Evolutionary conservation across 1,140 invertebrate genomes (phyloP).

Genomic region (Hyles euphorbiae): DNA sequence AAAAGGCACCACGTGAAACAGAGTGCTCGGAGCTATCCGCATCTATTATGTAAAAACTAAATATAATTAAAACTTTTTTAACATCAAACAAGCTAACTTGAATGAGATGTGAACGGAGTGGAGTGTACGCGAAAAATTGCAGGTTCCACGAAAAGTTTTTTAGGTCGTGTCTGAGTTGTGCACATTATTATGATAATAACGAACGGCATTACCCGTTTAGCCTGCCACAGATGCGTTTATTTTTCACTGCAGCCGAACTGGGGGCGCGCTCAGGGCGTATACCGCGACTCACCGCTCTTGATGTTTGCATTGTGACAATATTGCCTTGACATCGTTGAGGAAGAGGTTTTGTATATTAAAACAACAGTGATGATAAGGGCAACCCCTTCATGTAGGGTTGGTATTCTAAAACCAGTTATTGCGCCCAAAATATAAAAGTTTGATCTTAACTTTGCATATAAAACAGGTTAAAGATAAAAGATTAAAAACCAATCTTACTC

Average conservation of each 20-base stretch:
- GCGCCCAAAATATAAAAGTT: no score
- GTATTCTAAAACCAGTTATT: no score
- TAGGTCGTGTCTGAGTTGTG: slow-evolving; percentile 32
- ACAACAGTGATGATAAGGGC: no score
- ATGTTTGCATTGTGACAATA: slow-evolving; percentile 15
- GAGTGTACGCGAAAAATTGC: slow-evolving; percentile 17
- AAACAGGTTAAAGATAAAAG: no score
- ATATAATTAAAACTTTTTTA: slow-evolving; percentile 1
- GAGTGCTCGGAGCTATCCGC: no score
- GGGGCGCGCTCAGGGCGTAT: slow-evolving; percentile 37
- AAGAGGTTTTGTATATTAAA: no score
- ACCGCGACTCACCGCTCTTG: slow-evolving; percentile 34
- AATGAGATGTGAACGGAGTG: slow-evolving; percentile 5
- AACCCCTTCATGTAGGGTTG: no score
- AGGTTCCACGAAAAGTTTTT: slow-evolving; percentile 16
- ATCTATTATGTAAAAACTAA: slow-evolving; percentile 3
- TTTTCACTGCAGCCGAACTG: slow-evolving; percentile 57
- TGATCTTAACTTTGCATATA: no score
- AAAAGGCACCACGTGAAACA: no score
- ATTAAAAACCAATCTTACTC: no score
- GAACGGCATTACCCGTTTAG: slow-evolving; percentile 65
- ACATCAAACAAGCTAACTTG: not conserved
- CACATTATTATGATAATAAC: slow-evolving; percentile 69
- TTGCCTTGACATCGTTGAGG: no score
- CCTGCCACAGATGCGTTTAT: slow-evolving; percentile 59